phyloP scores from a whole-genome alignment of 2,113 vertebrate species.

The Tyto alba region DNA sequence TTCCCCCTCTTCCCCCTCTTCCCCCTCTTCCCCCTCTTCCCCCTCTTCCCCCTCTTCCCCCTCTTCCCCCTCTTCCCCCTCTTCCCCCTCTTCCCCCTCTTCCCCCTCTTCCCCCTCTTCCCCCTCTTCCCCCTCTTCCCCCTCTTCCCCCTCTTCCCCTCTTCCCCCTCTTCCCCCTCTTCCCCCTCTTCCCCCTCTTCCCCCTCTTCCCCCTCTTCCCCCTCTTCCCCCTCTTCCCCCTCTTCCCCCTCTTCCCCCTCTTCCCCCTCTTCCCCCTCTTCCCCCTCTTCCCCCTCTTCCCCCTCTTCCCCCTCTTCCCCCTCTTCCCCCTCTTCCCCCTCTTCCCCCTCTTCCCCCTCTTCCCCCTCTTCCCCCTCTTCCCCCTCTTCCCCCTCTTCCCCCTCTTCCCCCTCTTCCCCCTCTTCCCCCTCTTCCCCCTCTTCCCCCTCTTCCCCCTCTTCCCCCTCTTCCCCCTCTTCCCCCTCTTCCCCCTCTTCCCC shows the following conservation, averaged over 20 bases:
- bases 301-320: neutral
- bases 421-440: accelerated
- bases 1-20: neutral
- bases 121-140: neutral
- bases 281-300: accelerated
- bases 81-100: neutral
- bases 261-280: neutral
- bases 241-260: accelerated
- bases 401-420: neutral
- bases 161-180: accelerated
- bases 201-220: accelerated
- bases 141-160: accelerated
- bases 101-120: accelerated
- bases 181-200: neutral
- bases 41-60: neutral
- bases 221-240: neutral
- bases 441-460: neutral
- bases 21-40: accelerated
- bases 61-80: accelerated
- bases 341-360: accelerated
- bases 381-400: accelerated
- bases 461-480: accelerated
- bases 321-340: accelerated
- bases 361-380: neutral
- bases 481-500: neutral